Evolutionary conservation across 2,113 vertebrate genomes (phyloP), one percentile per base, ranked within the genome.

Genomic region (Nanorana parkeri): DNA sequence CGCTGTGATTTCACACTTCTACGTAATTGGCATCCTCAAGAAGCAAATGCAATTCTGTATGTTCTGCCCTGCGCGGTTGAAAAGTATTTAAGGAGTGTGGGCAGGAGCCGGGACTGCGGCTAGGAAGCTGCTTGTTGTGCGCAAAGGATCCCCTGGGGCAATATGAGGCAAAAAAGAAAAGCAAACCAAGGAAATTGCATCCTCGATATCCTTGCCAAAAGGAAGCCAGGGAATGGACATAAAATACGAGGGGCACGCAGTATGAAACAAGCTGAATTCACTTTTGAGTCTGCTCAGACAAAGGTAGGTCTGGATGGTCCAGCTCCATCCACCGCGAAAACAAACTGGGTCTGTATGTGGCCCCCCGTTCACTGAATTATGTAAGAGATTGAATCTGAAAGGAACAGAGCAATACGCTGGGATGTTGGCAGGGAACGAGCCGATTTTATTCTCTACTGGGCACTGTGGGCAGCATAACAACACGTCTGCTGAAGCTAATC

Each of bases 41-140:
- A n/a, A 55, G 68, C 68, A 72, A 29, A 72, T 10, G 26, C 51
- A 29, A 52, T 52, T 11, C 68, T n/a, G 23, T 52, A 71, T 16
- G 3, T 54, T 54, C 68, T 55, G 51, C 68, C 68, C 52, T 29
- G 17, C 16, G 63, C 21, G 58, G 32, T 68, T 19, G 17, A 55
- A 24, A 68, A 69, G 51, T 41, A 24, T 65, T 66, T 73, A 74
- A 74, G 79, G 69, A 73, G 64, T 52, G 66, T 69, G 77, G 65
- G 54, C 66, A 24, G 29, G n/a, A 15, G 76, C 19, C 36, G 41
- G 64, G 55, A 47, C 67, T 68, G 77, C 13, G 68, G 69, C 60
- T 52, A n/a, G 60, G 56, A 69, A 20, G 6, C 64, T 17, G 29
- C 60, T 23, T 60, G 32, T 66, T 81, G 77, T 81, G 20, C 24